These are phyloP conservation scores for Alaudala cheleensis DNA, from an alignment of 2,113 vertebrate genomes.

Conservation along the genomic window DNA sequence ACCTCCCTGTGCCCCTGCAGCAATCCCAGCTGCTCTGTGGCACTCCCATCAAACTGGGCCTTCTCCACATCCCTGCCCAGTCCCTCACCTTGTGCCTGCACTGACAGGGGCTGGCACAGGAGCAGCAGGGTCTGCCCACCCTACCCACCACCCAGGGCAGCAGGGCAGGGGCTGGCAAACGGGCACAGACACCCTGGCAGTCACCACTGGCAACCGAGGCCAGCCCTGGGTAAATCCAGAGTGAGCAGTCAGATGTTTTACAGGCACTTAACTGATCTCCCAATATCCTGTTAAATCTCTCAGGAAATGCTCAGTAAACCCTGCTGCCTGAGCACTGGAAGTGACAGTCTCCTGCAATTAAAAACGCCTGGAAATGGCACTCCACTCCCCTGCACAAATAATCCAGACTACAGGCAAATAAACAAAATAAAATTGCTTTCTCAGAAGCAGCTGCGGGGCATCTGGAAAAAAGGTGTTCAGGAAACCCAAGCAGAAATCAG, in stretches of 20 bases:
- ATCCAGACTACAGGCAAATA: background rate
- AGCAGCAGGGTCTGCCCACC: background rate
- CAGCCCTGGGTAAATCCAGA: background rate
- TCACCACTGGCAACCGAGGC: fast-evolving
- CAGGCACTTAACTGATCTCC: constrained; percentile 2
- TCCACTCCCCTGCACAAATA: background rate
- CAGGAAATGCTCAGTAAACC: constrained; percentile 24
- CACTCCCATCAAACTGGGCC: background rate
- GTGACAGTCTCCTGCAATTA: background rate
- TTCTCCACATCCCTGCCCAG: background rate
- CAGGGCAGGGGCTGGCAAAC: background rate
- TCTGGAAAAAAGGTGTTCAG: background rate
- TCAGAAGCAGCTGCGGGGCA: background rate
- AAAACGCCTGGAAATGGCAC: background rate
- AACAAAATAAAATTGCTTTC: background rate
- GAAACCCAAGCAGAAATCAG: background rate
- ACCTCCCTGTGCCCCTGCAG: background rate
- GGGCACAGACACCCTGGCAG: background rate
- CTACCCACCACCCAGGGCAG: background rate
- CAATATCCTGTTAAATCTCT: constrained; percentile 21
- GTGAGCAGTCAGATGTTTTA: background rate
- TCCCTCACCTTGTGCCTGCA: background rate
- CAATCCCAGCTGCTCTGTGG: background rate
- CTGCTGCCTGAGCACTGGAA: background rate
- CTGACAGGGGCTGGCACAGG: background rate